These are phyloP conservation scores for Pseudanteris insignis DNA, from an alignment of 2,888 invertebrate species.

Conservation along the genomic window DNA sequence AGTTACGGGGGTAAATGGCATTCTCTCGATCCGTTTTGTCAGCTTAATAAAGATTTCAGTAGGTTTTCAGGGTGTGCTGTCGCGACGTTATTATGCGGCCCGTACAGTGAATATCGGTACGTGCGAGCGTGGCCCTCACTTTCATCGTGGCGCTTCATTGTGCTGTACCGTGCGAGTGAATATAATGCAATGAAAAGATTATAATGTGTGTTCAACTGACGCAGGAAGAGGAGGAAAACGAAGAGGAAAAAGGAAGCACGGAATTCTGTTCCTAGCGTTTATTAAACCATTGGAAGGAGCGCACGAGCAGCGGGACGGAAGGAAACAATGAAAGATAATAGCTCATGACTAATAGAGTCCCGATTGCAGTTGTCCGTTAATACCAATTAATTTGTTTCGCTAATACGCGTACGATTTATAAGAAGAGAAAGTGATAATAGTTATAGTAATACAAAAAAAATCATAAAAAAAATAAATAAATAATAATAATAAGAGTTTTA, in stretches of 20 bases:
- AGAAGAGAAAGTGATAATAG: too few relatives aligned
- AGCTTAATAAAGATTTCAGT: background rate
- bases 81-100: constrained; percentile 6
- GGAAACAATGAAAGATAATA: too few relatives aligned
- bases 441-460: too few relatives aligned
- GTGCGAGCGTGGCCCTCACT: background rate
- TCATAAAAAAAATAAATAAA: too few relatives aligned
- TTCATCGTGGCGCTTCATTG: constrained; percentile 7
- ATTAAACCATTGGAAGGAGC: background rate
- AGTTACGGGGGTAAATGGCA: too few relatives aligned
- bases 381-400: too few relatives aligned
- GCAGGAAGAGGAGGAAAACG: constrained; percentile 31
- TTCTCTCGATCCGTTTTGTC: background rate
- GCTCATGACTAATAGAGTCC: too few relatives aligned
- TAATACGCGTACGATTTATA: too few relatives aligned
- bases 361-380: too few relatives aligned
- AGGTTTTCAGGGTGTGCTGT: background rate
- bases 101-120: background rate
- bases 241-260: constrained; percentile 23
- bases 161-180: constrained; percentile 8
- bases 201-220: constrained; percentile 37
- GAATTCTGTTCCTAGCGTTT: constrained; percentile 15
- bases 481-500: too few relatives aligned
- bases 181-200: constrained; percentile 31
- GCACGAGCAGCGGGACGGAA: too few relatives aligned